A percentile compares a stretch with the other conserved stretches of the same genome.
These are phyloP conservation scores for Drosophila parvula DNA, from an alignment of 1,140 invertebrate species.

Conservation along the genomic window DNA sequence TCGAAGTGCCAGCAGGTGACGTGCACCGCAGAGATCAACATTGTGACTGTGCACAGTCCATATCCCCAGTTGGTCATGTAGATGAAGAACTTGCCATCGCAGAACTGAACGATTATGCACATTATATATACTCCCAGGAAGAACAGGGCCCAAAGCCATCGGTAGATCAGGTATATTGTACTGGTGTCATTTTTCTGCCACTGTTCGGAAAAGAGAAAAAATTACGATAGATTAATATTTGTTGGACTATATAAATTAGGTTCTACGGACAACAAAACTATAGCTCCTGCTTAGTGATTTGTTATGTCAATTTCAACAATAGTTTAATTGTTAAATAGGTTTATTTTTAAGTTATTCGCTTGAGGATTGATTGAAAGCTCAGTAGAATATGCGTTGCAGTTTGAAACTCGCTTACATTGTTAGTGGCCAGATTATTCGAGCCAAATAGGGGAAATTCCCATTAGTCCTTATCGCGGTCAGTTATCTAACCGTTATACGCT, in stretches of 20 bases:
- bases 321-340: neutral
- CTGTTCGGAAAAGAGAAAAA: conserved; percentile 77
- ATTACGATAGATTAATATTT: neutral
- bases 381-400: neutral
- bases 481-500: neutral
- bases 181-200: conserved; percentile 84
- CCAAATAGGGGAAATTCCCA: neutral
- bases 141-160: conserved; percentile 85
- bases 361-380: neutral
- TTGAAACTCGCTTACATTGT: conserved; percentile 13
- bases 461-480: conserved; percentile 14
- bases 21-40: conserved; percentile 68
- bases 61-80: conserved; percentile 92
- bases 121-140: conserved; percentile 85
- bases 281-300: neutral
- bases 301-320: neutral
- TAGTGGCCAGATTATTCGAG: neutral
- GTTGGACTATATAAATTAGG: neutral
- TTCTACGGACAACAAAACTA: neutral
- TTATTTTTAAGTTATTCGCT: neutral
- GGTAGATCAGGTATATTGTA: conserved; percentile 85
- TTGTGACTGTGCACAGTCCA: conserved; percentile 84
- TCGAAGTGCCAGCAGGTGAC: conserved; percentile 79
- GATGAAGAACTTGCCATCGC: conserved; percentile 85
- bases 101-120: conserved; percentile 85